These are phyloP conservation scores for Hemiscyllium ocellatum DNA, from an alignment of 2,113 vertebrate genomes.

Conservation along the genomic window DNA sequence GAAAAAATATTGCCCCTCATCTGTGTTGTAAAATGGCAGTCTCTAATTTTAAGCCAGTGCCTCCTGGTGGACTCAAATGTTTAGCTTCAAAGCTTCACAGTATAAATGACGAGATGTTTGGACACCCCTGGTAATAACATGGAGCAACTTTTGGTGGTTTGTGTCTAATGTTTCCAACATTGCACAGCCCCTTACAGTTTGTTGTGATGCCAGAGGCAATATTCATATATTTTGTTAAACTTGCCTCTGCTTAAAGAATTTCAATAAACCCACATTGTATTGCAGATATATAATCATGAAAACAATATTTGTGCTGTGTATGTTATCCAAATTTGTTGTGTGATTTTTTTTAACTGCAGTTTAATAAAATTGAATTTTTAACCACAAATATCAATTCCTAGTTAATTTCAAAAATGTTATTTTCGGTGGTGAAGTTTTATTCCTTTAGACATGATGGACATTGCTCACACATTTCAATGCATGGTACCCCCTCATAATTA, in stretches of 20 bases:
- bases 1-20: too few species aligned
- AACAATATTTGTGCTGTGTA: constrained; percentile 29
- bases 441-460: background rate
- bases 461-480: background rate
- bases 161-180: background rate
- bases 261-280: constrained; percentile 24
- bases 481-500: background rate
- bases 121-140: background rate
- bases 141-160: background rate
- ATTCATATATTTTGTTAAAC: constrained; percentile 32
- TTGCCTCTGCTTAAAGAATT: background rate
- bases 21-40: too few species aligned
- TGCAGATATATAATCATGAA: constrained; percentile 32
- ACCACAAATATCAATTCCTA: constrained; percentile 14
- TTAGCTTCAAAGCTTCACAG: background rate
- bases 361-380: constrained; percentile 35
- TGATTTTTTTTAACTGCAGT: background rate
- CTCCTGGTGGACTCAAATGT: too few species aligned
- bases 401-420: background rate
- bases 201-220: background rate
- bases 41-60: too few species aligned
- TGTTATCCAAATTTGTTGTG: constrained; percentile 21
- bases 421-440: background rate
- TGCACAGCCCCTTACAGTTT: background rate
- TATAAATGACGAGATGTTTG: background rate